A percentile compares a stretch with the other conserved stretches of the same genome.
Conservation (phyloP, 2,888 invertebrate species). For the Diadegma fenestrale region DNA sequence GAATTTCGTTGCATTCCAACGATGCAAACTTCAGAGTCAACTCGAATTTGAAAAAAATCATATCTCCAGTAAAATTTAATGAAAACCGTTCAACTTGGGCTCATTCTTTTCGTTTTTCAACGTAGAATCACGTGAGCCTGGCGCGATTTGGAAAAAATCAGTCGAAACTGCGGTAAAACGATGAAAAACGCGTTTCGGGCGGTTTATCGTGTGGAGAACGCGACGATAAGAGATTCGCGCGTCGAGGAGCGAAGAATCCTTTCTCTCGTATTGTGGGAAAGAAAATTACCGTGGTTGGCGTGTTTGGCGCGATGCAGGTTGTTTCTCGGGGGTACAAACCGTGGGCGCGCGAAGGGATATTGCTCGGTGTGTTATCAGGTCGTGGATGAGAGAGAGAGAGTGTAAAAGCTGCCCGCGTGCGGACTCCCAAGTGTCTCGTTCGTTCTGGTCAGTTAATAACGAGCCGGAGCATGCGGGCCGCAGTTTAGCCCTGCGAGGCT, state of each 20-base stretch:
- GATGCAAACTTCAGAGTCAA: no score
- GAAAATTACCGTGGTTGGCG: background rate
- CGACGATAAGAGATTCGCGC: background rate
- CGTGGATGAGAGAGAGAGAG: conserved; percentile 8
- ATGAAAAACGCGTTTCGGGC: no score
- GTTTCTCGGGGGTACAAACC: background rate
- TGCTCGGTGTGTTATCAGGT: background rate
- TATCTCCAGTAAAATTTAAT: no score
- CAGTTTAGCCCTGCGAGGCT: conserved; percentile 39
- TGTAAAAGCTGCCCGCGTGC: conserved; percentile 9
- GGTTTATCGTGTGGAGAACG: background rate
- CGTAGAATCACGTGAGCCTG: no score
- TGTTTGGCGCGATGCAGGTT: background rate
- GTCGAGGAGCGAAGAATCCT: background rate
- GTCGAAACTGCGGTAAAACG: no score
- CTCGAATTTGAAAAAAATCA: no score
- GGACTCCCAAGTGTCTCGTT: conserved; percentile 83
- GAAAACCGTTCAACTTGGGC: no score
- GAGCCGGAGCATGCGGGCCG: conserved; percentile 64
- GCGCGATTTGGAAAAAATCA: no score
- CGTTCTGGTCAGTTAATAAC: conserved; percentile 83
- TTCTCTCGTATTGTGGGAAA: background rate
- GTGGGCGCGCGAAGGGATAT: background rate
- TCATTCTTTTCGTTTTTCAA: no score
- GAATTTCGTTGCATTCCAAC: no score